Conservation (phyloP, 1,140 invertebrate genomes). For the Branchinecta lynchi region DNA sequence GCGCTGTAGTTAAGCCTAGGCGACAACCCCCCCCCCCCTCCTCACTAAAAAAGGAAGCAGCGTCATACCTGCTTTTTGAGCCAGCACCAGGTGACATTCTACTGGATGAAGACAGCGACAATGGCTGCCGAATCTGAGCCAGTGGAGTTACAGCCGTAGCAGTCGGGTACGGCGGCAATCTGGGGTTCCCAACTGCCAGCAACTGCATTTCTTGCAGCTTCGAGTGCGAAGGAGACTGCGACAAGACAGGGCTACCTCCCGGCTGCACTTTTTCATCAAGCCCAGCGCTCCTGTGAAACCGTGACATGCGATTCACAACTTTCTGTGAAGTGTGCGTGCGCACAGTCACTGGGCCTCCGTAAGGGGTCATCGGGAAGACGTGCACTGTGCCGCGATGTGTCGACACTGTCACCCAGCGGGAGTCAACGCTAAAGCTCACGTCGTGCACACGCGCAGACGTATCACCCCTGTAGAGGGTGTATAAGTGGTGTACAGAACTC, state of each 20-base stretch:
- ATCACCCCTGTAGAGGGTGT: constrained; percentile 70
- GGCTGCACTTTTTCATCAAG: constrained; percentile 46
- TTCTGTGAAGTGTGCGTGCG: constrained; percentile 80
- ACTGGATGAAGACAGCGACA: constrained; percentile 2
- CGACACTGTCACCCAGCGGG: constrained; percentile 85
- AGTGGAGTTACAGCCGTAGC: constrained; percentile 59
- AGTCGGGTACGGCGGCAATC: constrained; percentile 72
- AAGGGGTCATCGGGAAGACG: constrained; percentile 92
- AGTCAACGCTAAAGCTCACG: constrained; percentile 74
- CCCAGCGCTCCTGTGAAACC: constrained; percentile 90
- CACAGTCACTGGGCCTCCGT: constrained; percentile 75
- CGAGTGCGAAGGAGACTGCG: constrained; percentile 34
- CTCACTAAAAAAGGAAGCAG: too few relatives aligned
- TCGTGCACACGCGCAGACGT: constrained; percentile 51
- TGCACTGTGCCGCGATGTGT: constrained; percentile 92
- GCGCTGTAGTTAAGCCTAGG: too few relatives aligned
- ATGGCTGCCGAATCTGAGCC: constrained; percentile 66
- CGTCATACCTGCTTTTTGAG: constrained; percentile 3
- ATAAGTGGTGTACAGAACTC: constrained; percentile 88
- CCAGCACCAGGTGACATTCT: not conserved
- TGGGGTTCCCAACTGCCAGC: constrained; percentile 67
- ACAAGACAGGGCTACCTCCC: constrained; percentile 57
- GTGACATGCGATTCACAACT: constrained; percentile 71
- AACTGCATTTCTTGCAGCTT: constrained; percentile 33
- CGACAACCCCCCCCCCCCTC: too few relatives aligned